Conservation (phyloP, 92 coral and sea anemone species). For the Palythoa heliodiscus region DNA sequence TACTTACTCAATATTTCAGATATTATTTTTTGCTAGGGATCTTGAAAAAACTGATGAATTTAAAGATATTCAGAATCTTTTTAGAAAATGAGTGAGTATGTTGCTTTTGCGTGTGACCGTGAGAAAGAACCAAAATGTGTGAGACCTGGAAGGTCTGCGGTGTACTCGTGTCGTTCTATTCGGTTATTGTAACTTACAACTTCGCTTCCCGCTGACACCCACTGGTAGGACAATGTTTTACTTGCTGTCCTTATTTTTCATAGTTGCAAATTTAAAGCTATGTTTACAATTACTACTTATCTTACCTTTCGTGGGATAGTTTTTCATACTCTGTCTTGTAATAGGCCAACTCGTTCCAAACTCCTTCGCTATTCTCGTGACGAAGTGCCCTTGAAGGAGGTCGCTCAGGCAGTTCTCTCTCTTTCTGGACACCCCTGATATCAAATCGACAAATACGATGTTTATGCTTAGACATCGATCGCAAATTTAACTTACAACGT, state of each 20-base stretch:
- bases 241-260: background rate
- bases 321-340: conserved; percentile 86
- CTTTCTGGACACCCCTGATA: conserved; percentile 36
- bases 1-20: too few species aligned
- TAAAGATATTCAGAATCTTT: too few species aligned
- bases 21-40: too few species aligned
- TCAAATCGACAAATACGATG: background rate
- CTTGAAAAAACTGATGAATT: too few species aligned
- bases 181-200: too few species aligned
- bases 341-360: conserved; percentile 95
- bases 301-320: conserved; percentile 75
- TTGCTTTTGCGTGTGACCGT: too few species aligned
- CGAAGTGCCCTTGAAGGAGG: conserved; percentile 79
- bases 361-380: conserved; percentile 91
- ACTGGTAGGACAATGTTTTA: background rate
- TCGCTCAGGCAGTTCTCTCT: conserved; percentile 56
- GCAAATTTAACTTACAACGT: background rate
- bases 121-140: too few species aligned
- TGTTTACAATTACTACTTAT: background rate
- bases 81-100: too few species aligned
- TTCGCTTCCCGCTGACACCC: too few species aligned
- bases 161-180: too few species aligned
- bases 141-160: too few species aligned
- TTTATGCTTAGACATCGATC: background rate
- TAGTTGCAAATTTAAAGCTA: background rate